Conservation (phyloP, 2,888 invertebrate species). For the Therioaphis trifolii region DNA sequence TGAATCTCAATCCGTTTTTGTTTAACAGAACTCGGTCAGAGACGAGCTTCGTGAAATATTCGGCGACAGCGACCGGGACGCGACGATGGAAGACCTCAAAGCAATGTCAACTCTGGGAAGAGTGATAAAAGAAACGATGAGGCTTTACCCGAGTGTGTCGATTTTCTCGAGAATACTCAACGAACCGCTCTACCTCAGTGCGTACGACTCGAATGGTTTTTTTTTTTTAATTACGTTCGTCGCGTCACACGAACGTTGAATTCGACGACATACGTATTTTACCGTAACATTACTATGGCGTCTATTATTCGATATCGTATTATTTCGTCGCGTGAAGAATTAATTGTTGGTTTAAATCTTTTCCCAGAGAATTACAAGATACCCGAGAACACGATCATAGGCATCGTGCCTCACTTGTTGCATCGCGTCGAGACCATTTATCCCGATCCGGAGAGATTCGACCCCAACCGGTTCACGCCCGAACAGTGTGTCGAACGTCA, state of each 20-base stretch:
- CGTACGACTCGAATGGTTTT: neutral
- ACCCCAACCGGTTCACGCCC: slow-evolving; percentile 56
- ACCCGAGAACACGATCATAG: neutral
- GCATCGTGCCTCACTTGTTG: slow-evolving; percentile 23
- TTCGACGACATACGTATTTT: too few relatives aligned
- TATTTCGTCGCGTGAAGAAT: too few relatives aligned
- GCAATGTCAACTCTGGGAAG: slow-evolving; percentile 60
- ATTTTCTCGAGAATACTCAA: slow-evolving; percentile 55
- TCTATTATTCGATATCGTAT: neutral
- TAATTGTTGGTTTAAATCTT: neutral
- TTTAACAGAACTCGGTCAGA: slow-evolving; percentile 19
- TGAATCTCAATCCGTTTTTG: neutral
- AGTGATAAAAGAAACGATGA: slow-evolving; percentile 62
- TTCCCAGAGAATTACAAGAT: slow-evolving; percentile 28
- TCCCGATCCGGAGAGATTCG: slow-evolving; percentile 57
- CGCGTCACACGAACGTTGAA: too few relatives aligned
- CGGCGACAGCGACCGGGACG: slow-evolving; percentile 30
- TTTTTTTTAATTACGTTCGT: neutral
- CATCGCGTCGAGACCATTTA: slow-evolving; percentile 49
- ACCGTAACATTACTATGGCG: neutral
- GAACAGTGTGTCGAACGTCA: slow-evolving; percentile 40
- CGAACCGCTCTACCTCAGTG: slow-evolving; percentile 45
- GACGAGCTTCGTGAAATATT: slow-evolving; percentile 55
- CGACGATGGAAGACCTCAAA: slow-evolving; percentile 60
- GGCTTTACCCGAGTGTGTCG: slow-evolving; percentile 61